Evolutionary conservation across 2,888 invertebrate species (phyloP).

Genomic region (Cremastinae sp.): DNA sequence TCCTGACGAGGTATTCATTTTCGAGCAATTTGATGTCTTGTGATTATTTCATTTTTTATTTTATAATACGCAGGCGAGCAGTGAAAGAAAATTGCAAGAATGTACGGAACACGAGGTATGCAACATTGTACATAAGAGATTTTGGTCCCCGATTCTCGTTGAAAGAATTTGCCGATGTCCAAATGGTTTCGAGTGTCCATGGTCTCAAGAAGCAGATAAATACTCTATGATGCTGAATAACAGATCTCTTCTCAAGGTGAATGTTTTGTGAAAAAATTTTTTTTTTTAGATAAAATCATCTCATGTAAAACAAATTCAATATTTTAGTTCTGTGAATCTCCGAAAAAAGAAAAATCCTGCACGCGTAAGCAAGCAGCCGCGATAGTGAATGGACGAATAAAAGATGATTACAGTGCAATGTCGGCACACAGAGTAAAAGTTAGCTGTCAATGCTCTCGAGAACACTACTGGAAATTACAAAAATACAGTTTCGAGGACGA

Average conservation of each 20-base stretch:
- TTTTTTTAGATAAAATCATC: slow-evolving; percentile 11
- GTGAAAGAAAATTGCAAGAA: slow-evolving; percentile 83
- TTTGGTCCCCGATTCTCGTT: slow-evolving; percentile 83
- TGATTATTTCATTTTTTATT: slow-evolving; percentile 11
- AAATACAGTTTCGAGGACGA: slow-evolving; percentile 71
- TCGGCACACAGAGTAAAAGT: slow-evolving; percentile 80
- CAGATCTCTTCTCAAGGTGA: slow-evolving; percentile 84
- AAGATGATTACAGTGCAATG: slow-evolving; percentile 76
- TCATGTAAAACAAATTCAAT: neutral
- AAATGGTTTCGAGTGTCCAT: slow-evolving; percentile 81
- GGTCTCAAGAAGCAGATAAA: slow-evolving; percentile 78
- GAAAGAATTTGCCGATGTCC: slow-evolving; percentile 85
- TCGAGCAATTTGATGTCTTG: neutral
- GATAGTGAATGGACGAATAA: slow-evolving; percentile 79
- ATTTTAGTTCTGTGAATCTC: slow-evolving; percentile 81
- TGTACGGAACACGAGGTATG: slow-evolving; percentile 81
- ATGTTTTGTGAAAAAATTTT: slow-evolving; percentile 24
- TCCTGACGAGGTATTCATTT: slow-evolving; percentile 67
- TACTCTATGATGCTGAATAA: slow-evolving; percentile 82
- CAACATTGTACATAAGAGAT: slow-evolving; percentile 82
- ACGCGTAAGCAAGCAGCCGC: slow-evolving; percentile 77
- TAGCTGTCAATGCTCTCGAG: slow-evolving; percentile 81
- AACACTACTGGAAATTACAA: slow-evolving; percentile 82
- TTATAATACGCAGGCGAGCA: slow-evolving; percentile 80
- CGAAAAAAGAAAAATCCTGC: slow-evolving; percentile 80